Conservation (phyloP, 1,140 invertebrate species). For the Drosophila rufa region DNA sequence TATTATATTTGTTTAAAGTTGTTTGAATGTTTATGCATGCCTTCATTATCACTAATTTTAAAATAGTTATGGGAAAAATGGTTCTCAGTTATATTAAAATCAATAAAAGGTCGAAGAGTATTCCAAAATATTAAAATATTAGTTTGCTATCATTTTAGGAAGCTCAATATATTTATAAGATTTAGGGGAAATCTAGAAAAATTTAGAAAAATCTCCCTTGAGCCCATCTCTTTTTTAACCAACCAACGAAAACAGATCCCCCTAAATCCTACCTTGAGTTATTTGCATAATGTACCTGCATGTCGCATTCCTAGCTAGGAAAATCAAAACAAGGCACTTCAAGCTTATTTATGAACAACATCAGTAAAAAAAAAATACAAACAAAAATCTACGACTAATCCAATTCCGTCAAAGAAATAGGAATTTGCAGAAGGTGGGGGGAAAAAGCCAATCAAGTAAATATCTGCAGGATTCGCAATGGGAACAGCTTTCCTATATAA, state of each 20-base stretch:
- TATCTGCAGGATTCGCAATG: constrained; percentile 43
- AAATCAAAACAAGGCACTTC: constrained; percentile 50
- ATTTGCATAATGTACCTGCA: constrained; percentile 37
- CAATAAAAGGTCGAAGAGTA: too few relatives aligned
- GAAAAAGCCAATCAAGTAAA: constrained; percentile 52
- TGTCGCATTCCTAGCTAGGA: neutral
- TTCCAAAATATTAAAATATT: too few relatives aligned
- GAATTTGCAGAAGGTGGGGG: neutral
- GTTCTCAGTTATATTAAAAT: too few relatives aligned
- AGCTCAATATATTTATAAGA: too few relatives aligned
- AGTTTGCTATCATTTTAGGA: too few relatives aligned
- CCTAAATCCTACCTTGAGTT: constrained; percentile 5
- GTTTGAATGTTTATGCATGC: too few relatives aligned
- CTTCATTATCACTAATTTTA: too few relatives aligned
- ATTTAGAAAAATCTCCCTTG: neutral
- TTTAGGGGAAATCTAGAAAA: too few relatives aligned
- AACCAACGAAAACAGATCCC: neutral
- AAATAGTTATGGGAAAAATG: too few relatives aligned
- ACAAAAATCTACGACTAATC: constrained; percentile 25
- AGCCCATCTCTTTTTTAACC: neutral
- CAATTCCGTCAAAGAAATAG: constrained; percentile 15
- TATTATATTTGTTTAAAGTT: too few relatives aligned
- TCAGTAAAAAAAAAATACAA: neutral
- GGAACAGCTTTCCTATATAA: constrained; percentile 27
- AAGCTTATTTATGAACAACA: constrained; percentile 44